Evolutionary conservation across 2,888 invertebrate genomes (phyloP).

Genomic region (Portevinia maculata): DNA sequence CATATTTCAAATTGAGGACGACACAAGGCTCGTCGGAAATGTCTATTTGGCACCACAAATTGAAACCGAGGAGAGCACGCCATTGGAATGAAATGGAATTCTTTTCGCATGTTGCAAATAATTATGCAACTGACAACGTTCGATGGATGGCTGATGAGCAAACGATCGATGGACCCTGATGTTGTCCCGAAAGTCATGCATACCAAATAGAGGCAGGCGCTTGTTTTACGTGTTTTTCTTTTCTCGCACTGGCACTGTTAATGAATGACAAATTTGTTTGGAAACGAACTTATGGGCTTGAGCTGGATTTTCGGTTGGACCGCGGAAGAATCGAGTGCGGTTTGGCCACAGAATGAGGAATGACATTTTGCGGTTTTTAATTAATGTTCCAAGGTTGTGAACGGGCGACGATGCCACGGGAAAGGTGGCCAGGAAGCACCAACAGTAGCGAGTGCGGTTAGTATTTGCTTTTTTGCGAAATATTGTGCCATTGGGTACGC

Average conservation of each 20-base stretch:
- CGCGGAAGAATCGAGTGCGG: slow-evolving; percentile 47
- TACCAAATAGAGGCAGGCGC: slow-evolving; percentile 64
- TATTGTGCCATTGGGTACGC: neutral
- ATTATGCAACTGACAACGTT: slow-evolving; percentile 68
- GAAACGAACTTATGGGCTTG: slow-evolving; percentile 2
- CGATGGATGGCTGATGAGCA: slow-evolving; percentile 58
- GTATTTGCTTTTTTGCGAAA: slow-evolving; percentile 11
- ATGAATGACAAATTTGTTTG: slow-evolving; percentile 57
- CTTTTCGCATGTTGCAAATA: slow-evolving; percentile 67
- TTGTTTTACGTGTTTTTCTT: slow-evolving; percentile 66
- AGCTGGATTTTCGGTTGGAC: slow-evolving; percentile 20
- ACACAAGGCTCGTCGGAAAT: slow-evolving; percentile 43
- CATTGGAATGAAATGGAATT: slow-evolving; percentile 54
- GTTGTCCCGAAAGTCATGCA: slow-evolving; percentile 62
- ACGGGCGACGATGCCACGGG: neutral
- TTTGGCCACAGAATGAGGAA: slow-evolving; percentile 67
- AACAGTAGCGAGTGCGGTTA: slow-evolving; percentile 52
- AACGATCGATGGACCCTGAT: slow-evolving; percentile 9
- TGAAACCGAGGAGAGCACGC: slow-evolving; percentile 37
- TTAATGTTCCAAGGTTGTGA: slow-evolving; percentile 58
- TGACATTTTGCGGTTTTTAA: slow-evolving; percentile 72
- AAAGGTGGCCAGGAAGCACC: slow-evolving; percentile 7
- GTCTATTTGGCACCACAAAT: slow-evolving; percentile 71
- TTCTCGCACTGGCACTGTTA: slow-evolving; percentile 24
- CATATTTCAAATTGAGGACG: slow-evolving; percentile 1